Evolutionary conservation across 2,888 invertebrate genomes (phyloP), one percentile per base, ranked within the genome.

Genomic region (Drosophila birchii): DNA sequence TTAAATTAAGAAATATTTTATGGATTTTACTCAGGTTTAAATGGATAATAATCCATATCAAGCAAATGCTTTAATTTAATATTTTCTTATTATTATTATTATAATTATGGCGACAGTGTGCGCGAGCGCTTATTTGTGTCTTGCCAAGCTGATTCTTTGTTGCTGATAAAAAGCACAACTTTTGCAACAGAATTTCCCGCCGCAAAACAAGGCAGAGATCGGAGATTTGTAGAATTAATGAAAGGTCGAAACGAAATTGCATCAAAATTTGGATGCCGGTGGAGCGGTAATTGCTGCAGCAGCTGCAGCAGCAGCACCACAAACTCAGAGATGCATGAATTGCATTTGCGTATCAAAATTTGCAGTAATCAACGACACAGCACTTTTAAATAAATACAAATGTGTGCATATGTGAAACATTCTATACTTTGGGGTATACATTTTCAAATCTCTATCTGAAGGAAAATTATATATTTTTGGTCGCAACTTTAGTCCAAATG

Each of bases 81-180:
- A 51, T 14, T 34, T 51, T 16, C 5, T 38, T 38, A 51, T 16
- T 20, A 36, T 16, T 36, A 20, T 53, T 23, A 14, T 38, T 38
- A 51, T 16, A 16, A 36, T 16, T 36, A 20, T 53, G 16, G 18
- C 11, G 16, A 36, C 51, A 36, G 51, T 36, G 23, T 36, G 34
- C 41, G 67, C 47, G 56, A n/a, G n/a, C 4, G 26, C 26, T 26
- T 26, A 5, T 26, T 26, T 26, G 5, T 23, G 23, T n/a, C 45
- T 18, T 34, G 9, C 23, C 53, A 49, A 59, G 80, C 51, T 53
- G 51, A 81, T 81, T 53, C 23, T 71, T 64, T 62, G 56, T 43
- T 26, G 51, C 44, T 86, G 86, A 81, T 86, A 86, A 74, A 74
- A 76, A 67, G 36, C 18, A 23, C n/a, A 47, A 29, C 49, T 58